Evolutionary conservation across 2,113 vertebrate species (phyloP), one percentile per base, ranked within the genome.

Genomic region (Hemiprocne comata): DNA sequence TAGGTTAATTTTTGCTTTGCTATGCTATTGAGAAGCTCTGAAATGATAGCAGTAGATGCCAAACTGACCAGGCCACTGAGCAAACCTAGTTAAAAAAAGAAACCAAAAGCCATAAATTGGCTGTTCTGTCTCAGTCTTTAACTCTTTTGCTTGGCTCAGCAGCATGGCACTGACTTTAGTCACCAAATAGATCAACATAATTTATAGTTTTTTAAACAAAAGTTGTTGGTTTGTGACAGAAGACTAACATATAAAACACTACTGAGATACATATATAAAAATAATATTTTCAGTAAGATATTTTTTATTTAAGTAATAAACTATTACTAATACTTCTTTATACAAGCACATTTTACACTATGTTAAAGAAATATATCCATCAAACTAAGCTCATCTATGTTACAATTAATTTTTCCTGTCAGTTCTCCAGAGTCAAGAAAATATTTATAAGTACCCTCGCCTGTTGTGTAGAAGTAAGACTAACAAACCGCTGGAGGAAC

Each of bases 41-140:
- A 74, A 57, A 93, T 77, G 60, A 74, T 21, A 90, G 72, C 3
- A 55, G 53, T 38, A 71, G 78, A 90, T 78, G 95, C 86, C 88
- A 97, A 88, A 62, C 31, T 61, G 60, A 88, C 85, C 55, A 80
- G 42, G 42, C 72, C 65, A 64, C 46, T 51, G 64, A 90, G 51
- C 25, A 93, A 92, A 83, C 13, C 58, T 42, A 33, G 69, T 54
- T 95, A 89, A 90, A 95, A 93, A 95, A 84, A 81, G 93, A 92
- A 93, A 79, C 33, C 29, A 42, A 74, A 88, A 62, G 15, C 85
- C 21, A 0, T 40, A 58, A 38, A 3, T 5, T 76, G 50, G n/a
- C 55, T 66, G 51, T 48, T 75, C 62, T 34, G 29, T 18, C 44
- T 69, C 42, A 21, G 72, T 23, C 46, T 89, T 54, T 21, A 73